These are phyloP conservation scores for Recurvirostra avosetta DNA, from an alignment of 2,113 vertebrate genomes.

Conservation along the genomic window DNA sequence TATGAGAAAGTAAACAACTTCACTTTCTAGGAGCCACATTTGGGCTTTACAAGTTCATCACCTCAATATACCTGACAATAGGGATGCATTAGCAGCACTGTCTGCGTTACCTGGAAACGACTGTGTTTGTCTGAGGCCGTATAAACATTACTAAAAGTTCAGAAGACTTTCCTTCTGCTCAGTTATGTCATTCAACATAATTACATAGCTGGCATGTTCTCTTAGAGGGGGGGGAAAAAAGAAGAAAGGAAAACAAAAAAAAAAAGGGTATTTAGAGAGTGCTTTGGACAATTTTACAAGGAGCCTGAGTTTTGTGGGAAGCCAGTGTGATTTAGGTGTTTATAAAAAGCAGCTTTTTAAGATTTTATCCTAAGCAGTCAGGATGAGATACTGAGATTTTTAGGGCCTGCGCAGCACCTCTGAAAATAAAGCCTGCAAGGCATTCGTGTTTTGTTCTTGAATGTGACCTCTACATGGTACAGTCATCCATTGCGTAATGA, in stretches of 20 bases:
- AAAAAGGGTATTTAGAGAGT: background rate
- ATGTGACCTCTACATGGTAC: background rate
- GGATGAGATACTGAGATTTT: background rate
- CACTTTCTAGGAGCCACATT: background rate
- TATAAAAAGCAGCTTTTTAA: background rate
- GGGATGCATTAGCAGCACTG: background rate
- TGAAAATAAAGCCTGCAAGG: background rate
- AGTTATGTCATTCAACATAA: background rate
- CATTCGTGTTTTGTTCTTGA: background rate
- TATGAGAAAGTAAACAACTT: background rate
- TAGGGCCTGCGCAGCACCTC: background rate
- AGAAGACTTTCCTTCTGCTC: background rate
- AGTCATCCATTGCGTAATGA: background rate
- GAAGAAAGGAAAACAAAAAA: background rate
- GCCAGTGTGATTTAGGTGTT: background rate
- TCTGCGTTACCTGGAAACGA: background rate
- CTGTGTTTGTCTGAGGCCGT: background rate
- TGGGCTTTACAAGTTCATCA: background rate
- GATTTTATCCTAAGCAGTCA: background rate
- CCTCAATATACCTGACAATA: background rate
- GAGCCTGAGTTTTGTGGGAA: background rate
- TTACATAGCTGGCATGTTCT: background rate
- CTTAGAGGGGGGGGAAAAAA: too few species aligned
- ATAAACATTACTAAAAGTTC: background rate
- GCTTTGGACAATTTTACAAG: background rate